phyloP scores from a whole-genome alignment of 1,140 invertebrate genomes.

The Drosophila insularis region DNA sequence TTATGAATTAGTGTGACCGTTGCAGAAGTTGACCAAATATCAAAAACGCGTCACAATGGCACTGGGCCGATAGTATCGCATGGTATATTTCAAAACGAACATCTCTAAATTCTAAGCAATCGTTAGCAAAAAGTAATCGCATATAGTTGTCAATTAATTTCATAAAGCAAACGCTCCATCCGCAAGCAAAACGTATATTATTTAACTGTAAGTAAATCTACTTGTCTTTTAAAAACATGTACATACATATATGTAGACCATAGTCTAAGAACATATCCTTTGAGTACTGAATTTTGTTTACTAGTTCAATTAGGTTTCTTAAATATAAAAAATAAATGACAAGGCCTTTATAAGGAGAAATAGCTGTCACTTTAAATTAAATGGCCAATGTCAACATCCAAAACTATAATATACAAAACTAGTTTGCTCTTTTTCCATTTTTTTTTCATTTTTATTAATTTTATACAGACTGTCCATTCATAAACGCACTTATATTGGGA shows the following conservation, averaged over 20 bases:
- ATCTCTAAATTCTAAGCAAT: background rate
- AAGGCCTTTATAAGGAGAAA: too few relatives aligned
- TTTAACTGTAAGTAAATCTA: too few relatives aligned
- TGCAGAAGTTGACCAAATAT: background rate
- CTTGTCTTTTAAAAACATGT: too few relatives aligned
- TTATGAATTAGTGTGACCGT: background rate
- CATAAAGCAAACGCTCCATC: too few relatives aligned
- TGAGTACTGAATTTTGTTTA: too few relatives aligned
- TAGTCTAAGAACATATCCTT: too few relatives aligned
- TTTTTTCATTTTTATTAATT: slow-evolving; percentile 82
- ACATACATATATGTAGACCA: too few relatives aligned
- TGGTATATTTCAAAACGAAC: background rate
- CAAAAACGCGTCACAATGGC: background rate
- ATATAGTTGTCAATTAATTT: too few relatives aligned
- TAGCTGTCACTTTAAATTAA: too few relatives aligned
- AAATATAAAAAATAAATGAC: too few relatives aligned
- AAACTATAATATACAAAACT: background rate
- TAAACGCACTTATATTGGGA: slow-evolving; percentile 83
- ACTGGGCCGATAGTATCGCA: background rate
- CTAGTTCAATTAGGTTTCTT: too few relatives aligned
- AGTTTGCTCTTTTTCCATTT: slow-evolving; percentile 60
- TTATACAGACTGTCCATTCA: slow-evolving; percentile 83
- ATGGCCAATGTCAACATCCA: background rate
- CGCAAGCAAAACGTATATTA: too few relatives aligned
- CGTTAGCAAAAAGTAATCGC: background rate